Evolutionary conservation across 2,113 vertebrate species (phyloP), one percentile per base, ranked within the genome.

Genomic region (Channa maculata): DNA sequence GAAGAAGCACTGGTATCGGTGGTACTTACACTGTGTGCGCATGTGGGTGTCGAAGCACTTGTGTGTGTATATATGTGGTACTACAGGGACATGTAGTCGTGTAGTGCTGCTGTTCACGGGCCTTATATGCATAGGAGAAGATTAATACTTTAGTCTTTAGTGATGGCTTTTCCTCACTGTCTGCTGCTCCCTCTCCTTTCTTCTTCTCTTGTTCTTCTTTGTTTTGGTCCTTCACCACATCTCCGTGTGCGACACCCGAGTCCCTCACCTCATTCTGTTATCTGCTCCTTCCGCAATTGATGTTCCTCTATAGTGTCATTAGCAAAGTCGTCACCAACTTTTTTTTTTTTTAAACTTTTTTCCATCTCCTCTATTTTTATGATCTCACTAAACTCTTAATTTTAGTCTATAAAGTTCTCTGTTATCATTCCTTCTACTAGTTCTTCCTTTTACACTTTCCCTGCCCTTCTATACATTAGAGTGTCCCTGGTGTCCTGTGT

Each of bases 91-190:
- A 55, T 3, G 48, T 13, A 10, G 34, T 54, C 44, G 44, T 12
- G 3, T 38, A n/a, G 44, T 65, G 39, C 38, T 65, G 64, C 63
- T 44, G 38, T 55, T 75, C 58, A 50, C 39, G 24, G 8, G 64
- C 48, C 71, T 82, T 60, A 82, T 79, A 72, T 81, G 63, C 64
- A 82, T 43, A 59, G 57, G 65, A 45, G 57, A 74, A 64, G 69
- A 79, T 82, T 62, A 74, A 85, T 80, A 82, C 68, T 75, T 76
- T 10, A 69, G 67, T 71, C 71, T 76, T 70, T 38, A 71, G 54
- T 49, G 10, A 45, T 53, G 46, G 61, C 57, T 67, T 48, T 82
- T 62, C 68, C 53, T 82, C 61, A 49, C 52, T 74, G 74, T 80
- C 76, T 75, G 66, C 77, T 62, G 77, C 57, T 71, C 36, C 74